Percentiles rank a stretch among this genome's conserved stretches.
phyloP scores from a whole-genome alignment of 2,113 vertebrate species.

The Acinonyx jubatus region DNA sequence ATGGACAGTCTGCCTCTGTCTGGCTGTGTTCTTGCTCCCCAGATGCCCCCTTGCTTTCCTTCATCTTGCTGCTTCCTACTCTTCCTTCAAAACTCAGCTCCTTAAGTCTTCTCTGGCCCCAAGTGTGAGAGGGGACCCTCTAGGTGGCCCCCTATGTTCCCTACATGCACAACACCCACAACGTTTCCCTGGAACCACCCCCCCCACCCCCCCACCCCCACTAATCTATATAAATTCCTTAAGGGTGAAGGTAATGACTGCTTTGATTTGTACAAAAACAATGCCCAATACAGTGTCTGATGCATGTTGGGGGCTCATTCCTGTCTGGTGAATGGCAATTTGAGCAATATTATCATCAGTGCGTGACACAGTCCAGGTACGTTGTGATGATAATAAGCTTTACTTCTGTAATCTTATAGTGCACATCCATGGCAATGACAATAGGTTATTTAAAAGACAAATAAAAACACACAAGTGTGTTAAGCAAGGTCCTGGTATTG shows the following conservation, averaged over 20 bases:
- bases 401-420: not conserved
- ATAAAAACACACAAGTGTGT: not conserved
- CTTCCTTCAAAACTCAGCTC: not conserved
- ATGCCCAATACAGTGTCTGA: not conserved
- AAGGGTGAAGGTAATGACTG: not conserved
- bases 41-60: not conserved
- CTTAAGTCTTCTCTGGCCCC: not conserved
- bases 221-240: not conserved
- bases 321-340: not conserved
- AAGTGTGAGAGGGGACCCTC: not conserved
- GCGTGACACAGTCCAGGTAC: accelerated
- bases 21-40: not conserved
- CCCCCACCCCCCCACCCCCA: too few species aligned
- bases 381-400: not conserved
- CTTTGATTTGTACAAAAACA: not conserved
- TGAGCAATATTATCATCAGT: not conserved
- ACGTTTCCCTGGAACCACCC: not conserved
- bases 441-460: not conserved
- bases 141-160: not conserved
- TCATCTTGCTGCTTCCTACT: not conserved
- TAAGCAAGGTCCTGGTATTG: not conserved
- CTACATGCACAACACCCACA: not conserved
- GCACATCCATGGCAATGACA: not conserved
- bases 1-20: not conserved
- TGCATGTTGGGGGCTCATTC: not conserved